Evolutionary conservation across 2,888 invertebrate genomes (phyloP).

Genomic region (Graphium colonna): DNA sequence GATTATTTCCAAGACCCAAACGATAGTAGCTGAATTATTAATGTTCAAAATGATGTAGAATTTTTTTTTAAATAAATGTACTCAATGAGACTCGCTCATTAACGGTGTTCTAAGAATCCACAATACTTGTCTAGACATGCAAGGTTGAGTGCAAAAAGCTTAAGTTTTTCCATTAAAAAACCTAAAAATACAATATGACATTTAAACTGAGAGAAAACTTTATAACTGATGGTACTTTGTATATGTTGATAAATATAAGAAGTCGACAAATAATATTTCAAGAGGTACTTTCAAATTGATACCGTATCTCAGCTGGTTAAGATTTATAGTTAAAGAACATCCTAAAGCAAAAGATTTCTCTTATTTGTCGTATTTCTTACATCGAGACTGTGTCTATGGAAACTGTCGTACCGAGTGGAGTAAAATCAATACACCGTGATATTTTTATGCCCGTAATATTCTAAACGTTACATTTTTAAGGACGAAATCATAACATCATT

Average conservation of each 20-base stretch:
- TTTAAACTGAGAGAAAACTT: not conserved
- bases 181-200: not conserved
- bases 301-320: not conserved
- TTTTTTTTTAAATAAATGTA: no score
- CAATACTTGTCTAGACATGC: no score
- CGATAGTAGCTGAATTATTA: no score
- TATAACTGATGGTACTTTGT: not conserved
- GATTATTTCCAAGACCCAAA: no score
- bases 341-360: not conserved
- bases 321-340: not conserved
- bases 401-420: conserved; percentile 10
- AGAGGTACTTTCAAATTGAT: not conserved
- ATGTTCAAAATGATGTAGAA: no score
- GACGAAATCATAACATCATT: no score
- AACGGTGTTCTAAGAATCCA: no score
- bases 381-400: conserved; percentile 16
- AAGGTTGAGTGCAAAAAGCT: no score
- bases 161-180: no score
- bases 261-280: conserved; percentile 4
- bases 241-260: not conserved
- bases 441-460: conserved; percentile 2
- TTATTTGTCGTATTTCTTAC: conserved; percentile 12
- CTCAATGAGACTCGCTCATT: no score
- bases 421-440: conserved; percentile 19
- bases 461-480: not conserved